These are phyloP conservation scores for Cephalopholis sonnerati DNA, from an alignment of 2,113 vertebrate genomes.

Conservation along the genomic window DNA sequence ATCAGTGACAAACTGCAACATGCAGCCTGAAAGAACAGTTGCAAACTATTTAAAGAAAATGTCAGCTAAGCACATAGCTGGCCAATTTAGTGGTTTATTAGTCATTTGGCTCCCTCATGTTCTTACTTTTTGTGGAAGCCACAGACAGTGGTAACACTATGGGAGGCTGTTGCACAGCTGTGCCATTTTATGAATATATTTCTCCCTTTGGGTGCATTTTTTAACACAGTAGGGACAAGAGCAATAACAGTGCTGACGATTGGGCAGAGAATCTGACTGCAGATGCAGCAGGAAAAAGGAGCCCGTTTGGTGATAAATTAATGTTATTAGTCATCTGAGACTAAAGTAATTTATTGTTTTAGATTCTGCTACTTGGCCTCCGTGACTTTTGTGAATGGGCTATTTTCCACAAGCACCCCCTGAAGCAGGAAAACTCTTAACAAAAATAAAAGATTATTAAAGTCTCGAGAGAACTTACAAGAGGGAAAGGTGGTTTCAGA, in stretches of 20 bases:
- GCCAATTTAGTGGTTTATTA: conserved; percentile 31
- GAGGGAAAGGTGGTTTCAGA: not conserved
- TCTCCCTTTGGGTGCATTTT: conserved; percentile 45
- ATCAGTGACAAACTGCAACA: not conserved
- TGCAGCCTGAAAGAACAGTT: conserved; percentile 2
- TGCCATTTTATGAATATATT: conserved; percentile 30
- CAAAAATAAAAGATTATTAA: not conserved
- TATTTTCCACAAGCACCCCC: conserved; percentile 27
- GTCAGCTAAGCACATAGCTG: conserved; percentile 4
- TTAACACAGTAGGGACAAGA: conserved; percentile 34
- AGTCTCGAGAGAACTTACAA: not conserved
- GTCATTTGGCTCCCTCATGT: conserved; percentile 38
- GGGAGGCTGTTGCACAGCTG: conserved; percentile 35
- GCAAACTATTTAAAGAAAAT: conserved; percentile 31
- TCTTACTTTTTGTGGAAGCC: conserved; percentile 18
- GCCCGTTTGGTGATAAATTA: conserved; percentile 46
- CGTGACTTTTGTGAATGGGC: conserved; percentile 17
- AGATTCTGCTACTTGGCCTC: conserved; percentile 23
- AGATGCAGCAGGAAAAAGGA: conserved; percentile 27
- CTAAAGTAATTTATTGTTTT: conserved; percentile 49
- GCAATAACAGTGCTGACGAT: conserved; percentile 36
- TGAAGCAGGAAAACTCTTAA: too few relatives aligned
- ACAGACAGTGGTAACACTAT: conserved; percentile 20
- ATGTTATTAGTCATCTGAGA: conserved; percentile 50
- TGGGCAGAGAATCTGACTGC: conserved; percentile 31